A percentile compares a stretch with the other conserved stretches of the same genome.
Conservation (phyloP, 2,888 invertebrate species). For the Schrankia costaestrigalis region DNA sequence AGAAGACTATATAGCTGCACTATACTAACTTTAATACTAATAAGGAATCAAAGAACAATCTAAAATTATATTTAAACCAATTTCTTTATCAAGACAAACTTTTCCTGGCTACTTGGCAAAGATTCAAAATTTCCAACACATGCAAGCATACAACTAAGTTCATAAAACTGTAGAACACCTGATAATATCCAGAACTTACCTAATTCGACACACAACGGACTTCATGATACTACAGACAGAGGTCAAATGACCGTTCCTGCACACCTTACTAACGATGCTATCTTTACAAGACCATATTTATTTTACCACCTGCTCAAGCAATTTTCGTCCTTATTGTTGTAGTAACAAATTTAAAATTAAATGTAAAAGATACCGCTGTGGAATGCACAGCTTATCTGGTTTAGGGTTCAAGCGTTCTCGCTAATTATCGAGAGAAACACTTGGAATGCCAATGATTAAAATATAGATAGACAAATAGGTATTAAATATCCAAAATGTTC, state of each 20-base stretch:
- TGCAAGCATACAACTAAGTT: too few relatives aligned
- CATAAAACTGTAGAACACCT: too few relatives aligned
- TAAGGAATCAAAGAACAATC: too few relatives aligned
- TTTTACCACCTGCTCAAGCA: constrained; percentile 5
- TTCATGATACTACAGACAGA: constrained; percentile 19
- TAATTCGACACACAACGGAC: constrained; percentile 31
- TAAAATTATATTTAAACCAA: too few relatives aligned
- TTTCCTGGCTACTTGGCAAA: too few relatives aligned
- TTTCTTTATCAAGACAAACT: too few relatives aligned
- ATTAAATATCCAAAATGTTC: not conserved
- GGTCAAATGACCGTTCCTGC: constrained; percentile 29
- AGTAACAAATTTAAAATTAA: constrained; percentile 30
- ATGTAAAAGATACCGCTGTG: constrained; percentile 32
- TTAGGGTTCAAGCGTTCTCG: constrained; percentile 49
- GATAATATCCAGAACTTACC: constrained; percentile 16
- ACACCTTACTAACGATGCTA: constrained; percentile 36
- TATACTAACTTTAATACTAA: too few relatives aligned
- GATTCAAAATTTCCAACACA: too few relatives aligned
- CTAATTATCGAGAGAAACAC: constrained; percentile 56
- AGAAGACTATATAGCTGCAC: too few relatives aligned
- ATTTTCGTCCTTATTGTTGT: constrained; percentile 22
- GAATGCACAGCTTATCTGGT: constrained; percentile 48
- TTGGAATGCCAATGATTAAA: constrained; percentile 16
- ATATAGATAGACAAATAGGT: constrained; percentile 10
- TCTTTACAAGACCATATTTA: constrained; percentile 11